phyloP scores from a whole-genome alignment of 2,888 invertebrate genomes.

The Octodonta nipae region DNA sequence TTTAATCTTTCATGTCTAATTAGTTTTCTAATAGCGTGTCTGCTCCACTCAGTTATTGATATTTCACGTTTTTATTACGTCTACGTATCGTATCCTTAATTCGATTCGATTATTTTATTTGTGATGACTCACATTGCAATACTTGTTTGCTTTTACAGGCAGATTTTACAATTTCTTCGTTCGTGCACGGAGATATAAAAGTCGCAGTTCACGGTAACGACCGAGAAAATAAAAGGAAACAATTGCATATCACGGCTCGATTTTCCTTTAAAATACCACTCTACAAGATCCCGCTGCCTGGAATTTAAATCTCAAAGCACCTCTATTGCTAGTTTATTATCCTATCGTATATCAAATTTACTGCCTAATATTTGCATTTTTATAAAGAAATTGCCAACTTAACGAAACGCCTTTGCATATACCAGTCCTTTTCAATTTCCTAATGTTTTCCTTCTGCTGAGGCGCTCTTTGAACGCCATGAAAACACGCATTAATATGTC shows the following conservation, averaged over 20 bases:
- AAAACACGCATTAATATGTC: too few relatives aligned
- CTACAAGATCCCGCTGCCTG: conserved; percentile 2
- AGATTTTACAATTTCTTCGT: too few relatives aligned
- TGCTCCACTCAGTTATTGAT: too few relatives aligned
- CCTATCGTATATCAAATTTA: conserved; percentile 2
- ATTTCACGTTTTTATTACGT: too few relatives aligned
- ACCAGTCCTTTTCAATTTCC: conserved; percentile 1
- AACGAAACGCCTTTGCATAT: conserved; percentile 1
- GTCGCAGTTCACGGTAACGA: neutral
- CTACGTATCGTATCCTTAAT: too few relatives aligned
- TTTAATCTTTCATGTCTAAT: too few relatives aligned
- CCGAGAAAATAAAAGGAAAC: conserved; percentile 1
- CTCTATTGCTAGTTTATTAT: conserved; percentile 1
- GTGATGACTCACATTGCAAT: too few relatives aligned
- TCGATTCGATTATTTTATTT: too few relatives aligned
- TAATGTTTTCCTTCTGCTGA: conserved; percentile 4
- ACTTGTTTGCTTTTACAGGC: too few relatives aligned
- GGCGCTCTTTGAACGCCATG: neutral
- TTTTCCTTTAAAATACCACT: too few relatives aligned
- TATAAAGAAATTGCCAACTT: neutral
- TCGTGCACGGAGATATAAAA: neutral
- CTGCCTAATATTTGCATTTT: conserved; percentile 2
- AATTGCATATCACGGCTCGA: conserved; percentile 1
- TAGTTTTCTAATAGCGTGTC: too few relatives aligned
- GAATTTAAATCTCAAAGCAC: conserved; percentile 1